phyloP scores from a whole-genome alignment of 2,888 invertebrate species.

The Malachius bipustulatus region DNA sequence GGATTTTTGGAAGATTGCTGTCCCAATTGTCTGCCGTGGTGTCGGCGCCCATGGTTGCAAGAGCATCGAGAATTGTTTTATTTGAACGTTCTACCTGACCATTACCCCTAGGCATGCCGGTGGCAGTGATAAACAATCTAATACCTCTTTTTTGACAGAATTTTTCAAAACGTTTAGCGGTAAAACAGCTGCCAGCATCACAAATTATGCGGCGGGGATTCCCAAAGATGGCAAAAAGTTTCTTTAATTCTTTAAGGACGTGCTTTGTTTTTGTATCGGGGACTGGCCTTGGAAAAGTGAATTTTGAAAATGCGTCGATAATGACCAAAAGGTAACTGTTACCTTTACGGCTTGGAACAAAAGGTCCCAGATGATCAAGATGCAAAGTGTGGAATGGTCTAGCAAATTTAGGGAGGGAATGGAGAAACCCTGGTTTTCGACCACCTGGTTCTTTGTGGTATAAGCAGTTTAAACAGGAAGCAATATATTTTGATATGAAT shows the following conservation, averaged over 20 bases:
- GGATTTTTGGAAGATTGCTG: slow-evolving; percentile 14
- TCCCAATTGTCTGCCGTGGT: slow-evolving; percentile 20
- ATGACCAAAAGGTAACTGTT: slow-evolving; percentile 6
- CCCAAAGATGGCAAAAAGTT: slow-evolving; percentile 25
- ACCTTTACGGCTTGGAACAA: not conserved
- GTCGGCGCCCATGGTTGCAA: slow-evolving; percentile 17
- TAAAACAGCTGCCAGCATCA: slow-evolving; percentile 28
- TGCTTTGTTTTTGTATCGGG: slow-evolving; percentile 5
- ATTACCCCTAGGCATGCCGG: slow-evolving; percentile 20
- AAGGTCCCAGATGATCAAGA: slow-evolving; percentile 31
- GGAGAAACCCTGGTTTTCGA: slow-evolving; percentile 9
- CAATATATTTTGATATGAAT: slow-evolving; percentile 10
- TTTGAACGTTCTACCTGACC: slow-evolving; percentile 23
- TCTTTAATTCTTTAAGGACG: slow-evolving; percentile 22
- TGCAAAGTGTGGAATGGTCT: slow-evolving; percentile 18
- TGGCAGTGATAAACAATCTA: slow-evolving; percentile 15
- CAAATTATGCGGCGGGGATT: slow-evolving; percentile 26
- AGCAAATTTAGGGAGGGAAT: slow-evolving; percentile 8
- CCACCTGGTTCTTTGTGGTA: slow-evolving; percentile 9
- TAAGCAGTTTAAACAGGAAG: slow-evolving; percentile 8
- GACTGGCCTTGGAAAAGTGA: not conserved
- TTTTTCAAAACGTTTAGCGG: slow-evolving; percentile 25
- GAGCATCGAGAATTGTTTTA: slow-evolving; percentile 8
- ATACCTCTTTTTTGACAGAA: slow-evolving; percentile 26
- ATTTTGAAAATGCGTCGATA: slow-evolving; percentile 7